Evolutionary conservation across 2,888 invertebrate genomes (phyloP).

Genomic region (Orthosia cruda): DNA sequence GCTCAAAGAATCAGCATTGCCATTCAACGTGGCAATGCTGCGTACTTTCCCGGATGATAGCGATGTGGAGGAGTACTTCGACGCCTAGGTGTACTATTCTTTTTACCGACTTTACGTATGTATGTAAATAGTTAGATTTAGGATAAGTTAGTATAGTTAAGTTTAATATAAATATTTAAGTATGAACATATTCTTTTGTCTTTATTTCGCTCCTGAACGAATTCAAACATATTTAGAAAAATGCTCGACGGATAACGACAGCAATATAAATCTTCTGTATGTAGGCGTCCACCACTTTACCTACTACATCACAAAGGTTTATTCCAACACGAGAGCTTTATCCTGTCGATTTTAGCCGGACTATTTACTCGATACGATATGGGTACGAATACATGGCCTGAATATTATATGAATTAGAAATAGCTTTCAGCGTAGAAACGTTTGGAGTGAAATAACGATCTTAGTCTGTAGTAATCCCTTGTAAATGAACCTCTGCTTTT

Average conservation of each 20-base stretch:
- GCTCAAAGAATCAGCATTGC: too few species aligned
- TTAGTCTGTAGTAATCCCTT: conserved; percentile 38
- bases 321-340: conserved; percentile 40
- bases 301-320: conserved; percentile 31
- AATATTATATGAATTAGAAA: conserved; percentile 61
- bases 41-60: too few species aligned
- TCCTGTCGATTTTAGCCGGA: conserved; percentile 47
- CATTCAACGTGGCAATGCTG: too few species aligned
- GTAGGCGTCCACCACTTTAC: conserved; percentile 22
- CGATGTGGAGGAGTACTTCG: too few species aligned
- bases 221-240: background rate
- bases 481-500: conserved; percentile 27
- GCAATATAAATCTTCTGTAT: conserved; percentile 11
- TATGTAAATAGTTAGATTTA: too few species aligned
- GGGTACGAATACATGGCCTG: conserved; percentile 49
- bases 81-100: too few species aligned
- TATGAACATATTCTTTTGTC: too few species aligned
- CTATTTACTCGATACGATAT: conserved; percentile 55
- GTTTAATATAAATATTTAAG: too few species aligned
- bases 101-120: too few species aligned
- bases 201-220: background rate
- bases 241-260: background rate
- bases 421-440: conserved; percentile 41
- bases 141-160: too few species aligned
- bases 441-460: conserved; percentile 27